A percentile compares a stretch with the other conserved stretches of the same genome.
phyloP scores from a whole-genome alignment of 2,797 vertebrate species.

The Arctocebus calabarensis region DNA sequence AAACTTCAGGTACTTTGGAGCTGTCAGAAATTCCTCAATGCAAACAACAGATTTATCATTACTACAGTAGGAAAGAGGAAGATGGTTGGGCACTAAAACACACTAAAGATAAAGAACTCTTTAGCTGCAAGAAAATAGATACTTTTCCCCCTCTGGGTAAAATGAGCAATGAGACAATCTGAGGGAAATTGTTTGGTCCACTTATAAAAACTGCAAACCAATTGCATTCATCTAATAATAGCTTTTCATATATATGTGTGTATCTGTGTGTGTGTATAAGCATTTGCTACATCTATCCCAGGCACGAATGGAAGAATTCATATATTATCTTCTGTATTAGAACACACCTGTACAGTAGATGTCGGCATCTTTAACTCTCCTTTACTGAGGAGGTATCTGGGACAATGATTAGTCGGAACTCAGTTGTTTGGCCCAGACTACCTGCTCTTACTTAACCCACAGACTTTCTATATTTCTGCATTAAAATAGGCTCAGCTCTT shows the following conservation, averaged over 20 bases:
- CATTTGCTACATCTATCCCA: not conserved
- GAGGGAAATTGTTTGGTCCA: not conserved
- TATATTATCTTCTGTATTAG: slow-evolving; percentile 3
- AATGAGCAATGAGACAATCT: not conserved
- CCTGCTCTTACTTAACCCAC: not conserved
- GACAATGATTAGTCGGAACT: not conserved
- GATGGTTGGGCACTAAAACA: not conserved
- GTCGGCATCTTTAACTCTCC: not conserved
- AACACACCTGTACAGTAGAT: not conserved
- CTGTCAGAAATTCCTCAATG: not conserved
- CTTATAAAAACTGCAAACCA: slow-evolving; percentile 60
- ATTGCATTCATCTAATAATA: not conserved
- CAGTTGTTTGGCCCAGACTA: not conserved
- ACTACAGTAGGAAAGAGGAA: not conserved
- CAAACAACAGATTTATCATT: not conserved
- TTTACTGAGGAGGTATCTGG: not conserved
- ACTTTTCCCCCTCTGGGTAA: not conserved
- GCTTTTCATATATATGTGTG: not conserved
- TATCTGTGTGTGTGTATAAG: not conserved
- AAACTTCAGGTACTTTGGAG: not conserved
- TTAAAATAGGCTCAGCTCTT: not conserved
- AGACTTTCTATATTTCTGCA: not conserved
- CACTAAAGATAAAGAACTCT: not conserved
- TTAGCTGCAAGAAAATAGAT: not conserved
- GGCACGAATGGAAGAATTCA: not conserved